Percentiles rank a stretch among this genome's conserved stretches.
Conservation (phyloP, 2,888 invertebrate genomes). For the Anagyrus pseudococci region DNA sequence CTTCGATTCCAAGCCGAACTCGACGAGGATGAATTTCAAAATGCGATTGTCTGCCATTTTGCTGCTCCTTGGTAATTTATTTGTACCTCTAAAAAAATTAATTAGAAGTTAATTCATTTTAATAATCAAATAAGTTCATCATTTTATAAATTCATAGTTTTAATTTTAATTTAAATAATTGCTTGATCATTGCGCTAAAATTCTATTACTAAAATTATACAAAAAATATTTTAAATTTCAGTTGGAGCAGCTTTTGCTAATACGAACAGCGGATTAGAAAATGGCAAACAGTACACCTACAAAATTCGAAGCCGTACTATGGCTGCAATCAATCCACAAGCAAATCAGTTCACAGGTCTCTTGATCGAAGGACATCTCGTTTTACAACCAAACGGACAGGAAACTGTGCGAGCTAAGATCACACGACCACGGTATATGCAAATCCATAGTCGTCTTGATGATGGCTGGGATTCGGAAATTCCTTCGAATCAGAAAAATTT, state of each 20-base stretch:
- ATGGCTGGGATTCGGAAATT: constrained; percentile 63
- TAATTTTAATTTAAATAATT: no score
- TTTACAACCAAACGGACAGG: constrained; percentile 65
- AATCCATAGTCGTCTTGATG: constrained; percentile 65
- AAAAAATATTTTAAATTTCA: no score
- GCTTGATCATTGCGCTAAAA: no score
- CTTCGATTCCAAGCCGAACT: constrained; percentile 34
- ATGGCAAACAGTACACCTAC: constrained; percentile 55
- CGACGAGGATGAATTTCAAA: constrained; percentile 11
- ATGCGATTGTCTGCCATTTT: constrained; percentile 47
- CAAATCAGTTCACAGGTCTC: constrained; percentile 65
- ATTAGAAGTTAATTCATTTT: no score
- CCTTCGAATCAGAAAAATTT: constrained; percentile 65
- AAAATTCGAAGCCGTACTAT: constrained; percentile 65
- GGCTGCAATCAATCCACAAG: constrained; percentile 61
- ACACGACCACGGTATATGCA: constrained; percentile 65
- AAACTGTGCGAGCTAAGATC: constrained; percentile 64
- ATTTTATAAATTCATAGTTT: no score
- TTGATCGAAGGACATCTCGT: constrained; percentile 66
- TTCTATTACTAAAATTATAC: no score
- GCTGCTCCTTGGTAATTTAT: constrained; percentile 49
- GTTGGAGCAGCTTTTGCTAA: no score
- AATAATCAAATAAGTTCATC: no score
- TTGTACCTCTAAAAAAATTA: constrained; percentile 9
- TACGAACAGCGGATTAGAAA: constrained; percentile 57